Conservation (phyloP, 2,797 vertebrate species). For the Sebastes nivosus region DNA sequence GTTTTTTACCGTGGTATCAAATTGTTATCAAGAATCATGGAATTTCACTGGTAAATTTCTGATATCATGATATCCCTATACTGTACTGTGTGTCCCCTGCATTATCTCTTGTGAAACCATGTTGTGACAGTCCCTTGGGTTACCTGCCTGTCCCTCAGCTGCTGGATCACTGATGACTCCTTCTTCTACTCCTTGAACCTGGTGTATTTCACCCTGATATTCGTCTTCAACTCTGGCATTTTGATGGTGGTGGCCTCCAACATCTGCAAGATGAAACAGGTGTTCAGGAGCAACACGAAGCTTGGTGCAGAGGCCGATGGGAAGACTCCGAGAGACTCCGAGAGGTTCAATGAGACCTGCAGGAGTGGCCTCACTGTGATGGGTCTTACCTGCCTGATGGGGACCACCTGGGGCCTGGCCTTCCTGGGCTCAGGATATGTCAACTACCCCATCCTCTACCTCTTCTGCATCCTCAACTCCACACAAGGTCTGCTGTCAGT, state of each 20-base stretch:
- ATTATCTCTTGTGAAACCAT: not conserved
- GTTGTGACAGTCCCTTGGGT: not conserved
- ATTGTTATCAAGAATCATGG: too few species aligned
- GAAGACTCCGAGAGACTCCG: not conserved
- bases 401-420: slow-evolving; percentile 83
- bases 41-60: too few species aligned
- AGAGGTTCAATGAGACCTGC: not conserved
- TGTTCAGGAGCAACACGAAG: not conserved
- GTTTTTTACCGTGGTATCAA: too few species aligned
- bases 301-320: not conserved
- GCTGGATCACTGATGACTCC: slow-evolving; percentile 77
- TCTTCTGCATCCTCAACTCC: slow-evolving; percentile 87
- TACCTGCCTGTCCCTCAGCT: slow-evolving; percentile 72
- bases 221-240: slow-evolving; percentile 80
- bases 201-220: slow-evolving; percentile 71
- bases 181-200: slow-evolving; percentile 74
- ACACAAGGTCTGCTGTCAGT: slow-evolving; percentile 73
- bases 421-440: slow-evolving; percentile 77
- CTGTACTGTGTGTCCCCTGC: too few species aligned
- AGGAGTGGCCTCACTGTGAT: slow-evolving; percentile 64
- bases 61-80: too few species aligned
- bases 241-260: slow-evolving; percentile 67
- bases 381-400: slow-evolving; percentile 84
- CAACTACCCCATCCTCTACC: slow-evolving; percentile 79
- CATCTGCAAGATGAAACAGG: slow-evolving; percentile 60